Evolutionary conservation across 1,140 invertebrate genomes (phyloP), one percentile per base, ranked within the genome.

Genomic region (Neoseiulus cucumeris): DNA sequence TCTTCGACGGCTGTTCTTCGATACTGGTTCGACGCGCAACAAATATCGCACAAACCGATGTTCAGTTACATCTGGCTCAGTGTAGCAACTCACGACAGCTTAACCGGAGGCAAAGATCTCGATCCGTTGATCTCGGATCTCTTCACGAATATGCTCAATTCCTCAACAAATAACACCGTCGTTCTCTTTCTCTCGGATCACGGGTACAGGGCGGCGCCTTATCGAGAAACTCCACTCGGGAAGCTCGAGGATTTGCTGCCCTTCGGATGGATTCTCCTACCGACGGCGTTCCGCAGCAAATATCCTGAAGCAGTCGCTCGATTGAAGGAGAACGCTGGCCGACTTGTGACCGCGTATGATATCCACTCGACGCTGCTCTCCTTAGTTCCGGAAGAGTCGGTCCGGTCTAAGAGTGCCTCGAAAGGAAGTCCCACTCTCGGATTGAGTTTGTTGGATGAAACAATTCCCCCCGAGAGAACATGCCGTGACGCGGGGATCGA

Each of bases 151-250:
- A 25, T 33, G 22, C 14, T 33, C 22, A 9, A 59, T 29, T 2
- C 6, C 1, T 5, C 2, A 20, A 59, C 14, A 9, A 14, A 79
- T 44, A 76, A 82, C 69, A 83, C 83, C 0, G 73, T 81, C 0
- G 73, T 95, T 0, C 78, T 95, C 28, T 81, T 94, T 18, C 79
- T 91, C 69, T 91, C 89, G 71, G 93, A 97, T 75, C 93, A 97
- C 74, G 92, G 93, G 0, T 84, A 91, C 71, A 75, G 93, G 33
- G 94, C 87, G 78, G 91, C 91, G 1, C 77, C 78, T 1, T 83
- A 90, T 20, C 73, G 87, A 20, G 74, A 82, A 69, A 93, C 91
- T 0, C 85, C 86, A 73, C 82, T 79, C 64, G 92, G 92, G 0
- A 84, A 87, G 73, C 78, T 92, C 66, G 92, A 97, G 75, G 91